phyloP scores from a whole-genome alignment of 2,888 invertebrate genomes.

The Philaethria dido region DNA sequence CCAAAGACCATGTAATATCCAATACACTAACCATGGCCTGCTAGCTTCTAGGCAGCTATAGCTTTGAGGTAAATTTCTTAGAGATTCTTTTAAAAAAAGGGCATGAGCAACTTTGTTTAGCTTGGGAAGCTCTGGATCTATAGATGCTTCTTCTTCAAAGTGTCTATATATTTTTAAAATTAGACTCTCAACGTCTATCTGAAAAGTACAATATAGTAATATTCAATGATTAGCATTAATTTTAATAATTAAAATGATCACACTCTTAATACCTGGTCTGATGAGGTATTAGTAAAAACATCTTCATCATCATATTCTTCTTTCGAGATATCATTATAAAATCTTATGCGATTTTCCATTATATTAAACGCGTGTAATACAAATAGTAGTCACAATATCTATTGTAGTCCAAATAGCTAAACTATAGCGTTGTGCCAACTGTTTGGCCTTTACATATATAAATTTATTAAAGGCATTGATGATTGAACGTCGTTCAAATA shows the following conservation, averaged over 20 bases:
- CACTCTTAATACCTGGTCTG: slow-evolving; percentile 65
- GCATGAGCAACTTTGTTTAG: slow-evolving; percentile 87
- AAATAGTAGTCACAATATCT: not conserved
- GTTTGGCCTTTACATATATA: slow-evolving; percentile 24
- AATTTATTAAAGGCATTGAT: slow-evolving; percentile 26
- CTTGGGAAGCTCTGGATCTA: slow-evolving; percentile 81
- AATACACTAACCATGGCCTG: slow-evolving; percentile 98
- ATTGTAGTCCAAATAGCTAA: slow-evolving; percentile 31
- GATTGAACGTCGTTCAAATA: not conserved
- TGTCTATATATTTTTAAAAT: slow-evolving; percentile 68
- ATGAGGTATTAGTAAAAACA: slow-evolving; percentile 67
- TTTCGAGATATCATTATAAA: slow-evolving; percentile 62
- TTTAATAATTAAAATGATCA: slow-evolving; percentile 18
- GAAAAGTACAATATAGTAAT: slow-evolving; percentile 42
- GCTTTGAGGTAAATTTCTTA: slow-evolving; percentile 86
- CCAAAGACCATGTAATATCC: slow-evolving; percentile 96
- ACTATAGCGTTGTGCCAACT: slow-evolving; percentile 32
- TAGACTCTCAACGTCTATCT: slow-evolving; percentile 71
- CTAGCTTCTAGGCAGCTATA: slow-evolving; percentile 96
- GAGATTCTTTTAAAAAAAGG: slow-evolving; percentile 86
- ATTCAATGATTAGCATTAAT: slow-evolving; percentile 11
- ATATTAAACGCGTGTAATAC: slow-evolving; percentile 29
- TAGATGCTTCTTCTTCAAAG: slow-evolving; percentile 72
- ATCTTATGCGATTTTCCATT: slow-evolving; percentile 72
- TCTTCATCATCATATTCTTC: slow-evolving; percentile 85